phyloP scores from a whole-genome alignment of 2,888 invertebrate species.

The Amphimallon solstitiale region DNA sequence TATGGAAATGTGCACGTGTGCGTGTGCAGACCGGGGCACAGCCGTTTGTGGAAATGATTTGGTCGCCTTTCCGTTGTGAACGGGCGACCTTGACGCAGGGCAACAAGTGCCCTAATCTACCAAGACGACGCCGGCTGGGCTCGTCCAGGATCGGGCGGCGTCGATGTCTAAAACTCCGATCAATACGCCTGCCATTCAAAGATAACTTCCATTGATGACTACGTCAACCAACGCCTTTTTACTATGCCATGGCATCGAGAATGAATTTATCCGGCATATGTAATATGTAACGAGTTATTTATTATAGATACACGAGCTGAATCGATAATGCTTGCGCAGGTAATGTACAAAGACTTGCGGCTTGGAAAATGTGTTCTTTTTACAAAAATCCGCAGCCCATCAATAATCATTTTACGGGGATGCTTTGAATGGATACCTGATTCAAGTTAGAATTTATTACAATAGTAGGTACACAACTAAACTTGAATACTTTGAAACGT shows the following conservation, averaged over 20 bases:
- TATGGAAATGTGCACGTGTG: neutral
- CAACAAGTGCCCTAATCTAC: conserved; percentile 49
- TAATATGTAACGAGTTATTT: conserved; percentile 9
- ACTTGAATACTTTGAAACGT: too few species aligned
- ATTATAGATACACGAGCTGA: conserved; percentile 1
- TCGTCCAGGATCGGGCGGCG: conserved; percentile 47
- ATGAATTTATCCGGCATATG: conserved; percentile 32
- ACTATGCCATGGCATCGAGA: conserved; percentile 31
- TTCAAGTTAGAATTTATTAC: too few species aligned
- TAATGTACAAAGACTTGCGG: neutral
- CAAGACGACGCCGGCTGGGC: conserved; percentile 45
- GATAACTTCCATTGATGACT: conserved; percentile 39
- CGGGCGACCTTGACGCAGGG: conserved; percentile 36
- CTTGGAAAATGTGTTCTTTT: too few species aligned
- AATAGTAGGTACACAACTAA: too few species aligned
- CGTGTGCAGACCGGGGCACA: conserved; percentile 4
- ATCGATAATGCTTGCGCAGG: conserved; percentile 15
- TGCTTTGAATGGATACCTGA: too few species aligned
- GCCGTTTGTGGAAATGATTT: neutral
- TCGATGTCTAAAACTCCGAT: conserved; percentile 50
- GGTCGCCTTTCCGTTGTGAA: conserved; percentile 1
- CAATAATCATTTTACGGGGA: too few species aligned
- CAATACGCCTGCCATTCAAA: conserved; percentile 53
- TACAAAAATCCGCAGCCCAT: too few species aligned
- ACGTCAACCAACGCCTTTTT: conserved; percentile 33